Base-by-base conservation (phyloP, 1,140 invertebrate species). In the Diabrotica undecimpunctata region DNA sequence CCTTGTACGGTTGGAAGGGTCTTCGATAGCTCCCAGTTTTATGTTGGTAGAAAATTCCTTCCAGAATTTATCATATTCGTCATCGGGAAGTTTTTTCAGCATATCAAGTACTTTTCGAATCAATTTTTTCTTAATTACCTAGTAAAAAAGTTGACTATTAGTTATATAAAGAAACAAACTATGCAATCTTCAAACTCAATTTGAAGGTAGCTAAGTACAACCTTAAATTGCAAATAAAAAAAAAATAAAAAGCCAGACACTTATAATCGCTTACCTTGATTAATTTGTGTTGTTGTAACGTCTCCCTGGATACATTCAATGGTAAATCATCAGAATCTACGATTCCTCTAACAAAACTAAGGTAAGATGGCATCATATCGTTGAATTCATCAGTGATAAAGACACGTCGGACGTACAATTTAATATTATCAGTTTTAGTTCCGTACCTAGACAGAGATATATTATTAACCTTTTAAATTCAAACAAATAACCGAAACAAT, bases 371-470 rank as follows among this genome's bases (percentile, higher is more conserved):
- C 90, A 99, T 95, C 90, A 99, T 95, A 76, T 99, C 97, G 76
- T 96, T 95, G 82, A 99, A 99, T 82, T 99, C 95, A 74, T 99
- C 97, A 11, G 97, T 99, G 79, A 99, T 99, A 80, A 99, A 99
- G 11, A 99, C 97, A 65, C 97, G 84, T 68, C 97, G 86, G 10
- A 99, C 97, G 77, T 96, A 99, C 41, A 98, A 81, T 82, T 98
- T 98, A 72, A 98, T 98, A 78, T 96, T 93, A 77, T 98, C 95
- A 3, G 90, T 90, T 70, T 93, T 92, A 64, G 95, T 94, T 66
- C 96, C 97, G 77, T 98, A 98, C 77, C 90, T 57, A 36, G 11
- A 57, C n/a, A 7, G n/a, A 38, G 38, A 56, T n/a, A 11, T 46
- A n/a, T 46, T 25, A 25, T 2, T 25, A 25, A 25, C 4, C 25